Evolutionary conservation across 1,140 invertebrate genomes (phyloP).

Genomic region (Drosophila grimshawi): DNA sequence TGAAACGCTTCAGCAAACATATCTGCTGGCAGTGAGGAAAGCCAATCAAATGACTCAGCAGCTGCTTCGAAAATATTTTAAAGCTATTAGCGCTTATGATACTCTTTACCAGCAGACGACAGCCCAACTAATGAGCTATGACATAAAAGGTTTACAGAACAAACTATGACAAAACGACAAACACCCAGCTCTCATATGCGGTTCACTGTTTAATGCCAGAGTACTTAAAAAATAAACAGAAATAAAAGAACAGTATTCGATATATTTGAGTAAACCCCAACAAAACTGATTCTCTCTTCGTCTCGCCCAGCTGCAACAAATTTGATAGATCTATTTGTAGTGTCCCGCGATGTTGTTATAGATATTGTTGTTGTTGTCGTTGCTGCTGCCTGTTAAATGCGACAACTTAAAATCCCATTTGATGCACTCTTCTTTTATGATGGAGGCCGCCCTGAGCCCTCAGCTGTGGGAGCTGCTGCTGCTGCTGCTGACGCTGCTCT

Average conservation of each 20-base stretch:
- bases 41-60: constrained; percentile 33
- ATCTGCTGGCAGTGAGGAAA: constrained; percentile 39
- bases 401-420: constrained; percentile 82
- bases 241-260: constrained; percentile 35
- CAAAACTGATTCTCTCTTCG: constrained; percentile 30
- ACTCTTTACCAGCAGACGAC: constrained; percentile 28
- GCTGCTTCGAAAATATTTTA: constrained; percentile 62
- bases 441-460: constrained; percentile 44
- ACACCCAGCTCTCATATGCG: constrained; percentile 2
- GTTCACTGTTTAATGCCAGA: constrained; percentile 27
- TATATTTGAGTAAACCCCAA: constrained; percentile 67
- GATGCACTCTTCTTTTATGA: constrained; percentile 81
- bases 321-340: constrained; percentile 82
- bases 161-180: constrained; percentile 54
- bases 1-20: constrained; percentile 33
- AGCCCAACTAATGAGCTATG: constrained; percentile 71
- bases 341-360: constrained; percentile 25
- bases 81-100: constrained; percentile 65
- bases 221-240: constrained; percentile 27
- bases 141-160: constrained; percentile 72
- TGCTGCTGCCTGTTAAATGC: constrained; percentile 72
- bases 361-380: constrained; percentile 2
- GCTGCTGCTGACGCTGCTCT: constrained; percentile 24
- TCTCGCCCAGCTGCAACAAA: constrained; percentile 59
- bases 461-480: constrained; percentile 43